Evolutionary conservation across 30 jellyfish, hydroid and myxozoan genomes (phyloP).

Genomic region (Aurelia coerulea): DNA sequence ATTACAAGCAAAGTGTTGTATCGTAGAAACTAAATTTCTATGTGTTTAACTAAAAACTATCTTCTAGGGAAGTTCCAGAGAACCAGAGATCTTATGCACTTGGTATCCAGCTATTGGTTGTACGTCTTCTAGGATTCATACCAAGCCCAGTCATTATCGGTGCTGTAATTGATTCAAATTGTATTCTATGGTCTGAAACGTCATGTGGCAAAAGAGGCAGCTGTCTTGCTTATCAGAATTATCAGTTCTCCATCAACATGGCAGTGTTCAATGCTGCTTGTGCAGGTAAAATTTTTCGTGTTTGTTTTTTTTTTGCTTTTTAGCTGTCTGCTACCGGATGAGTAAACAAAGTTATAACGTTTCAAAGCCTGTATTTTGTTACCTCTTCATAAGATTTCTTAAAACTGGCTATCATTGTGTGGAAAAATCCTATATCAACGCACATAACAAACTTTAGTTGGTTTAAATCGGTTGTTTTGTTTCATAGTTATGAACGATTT

Average conservation of each 20-base stretch:
- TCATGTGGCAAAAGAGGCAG: slow-evolving; percentile 74
- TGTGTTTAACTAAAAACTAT: too few relatives aligned
- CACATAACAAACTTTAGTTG: too few relatives aligned
- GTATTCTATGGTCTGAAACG: slow-evolving; percentile 77
- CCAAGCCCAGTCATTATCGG: slow-evolving; percentile 98
- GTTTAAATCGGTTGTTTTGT: too few relatives aligned
- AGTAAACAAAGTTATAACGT: too few relatives aligned
- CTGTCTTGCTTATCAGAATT: slow-evolving; percentile 66
- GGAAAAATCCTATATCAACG: too few relatives aligned
- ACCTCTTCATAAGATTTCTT: too few relatives aligned
- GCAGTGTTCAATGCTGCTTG: slow-evolving; percentile 29
- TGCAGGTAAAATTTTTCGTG: slow-evolving; percentile 42
- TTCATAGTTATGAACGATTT: too few relatives aligned
- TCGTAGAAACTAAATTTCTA: too few relatives aligned
- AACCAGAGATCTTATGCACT: slow-evolving; percentile 93
- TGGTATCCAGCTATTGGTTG: slow-evolving; percentile 83
- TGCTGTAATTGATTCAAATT: slow-evolving; percentile 75
- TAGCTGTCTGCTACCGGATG: too few relatives aligned
- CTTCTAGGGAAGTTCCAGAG: slow-evolving; percentile 92
- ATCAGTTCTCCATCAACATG: slow-evolving; percentile 27
- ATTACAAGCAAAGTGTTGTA: too few relatives aligned
- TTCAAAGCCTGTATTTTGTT: too few relatives aligned
- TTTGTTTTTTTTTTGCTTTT: background rate
- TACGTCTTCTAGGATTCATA: slow-evolving; percentile 83
- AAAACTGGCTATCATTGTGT: too few relatives aligned